Conservation (phyloP, 2,113 vertebrate species). For the human region GRCh38 chr15:31565001-31565500, state of each 20-base stretch:
- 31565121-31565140: not conserved
- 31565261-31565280: not conserved
- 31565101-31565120: not conserved
- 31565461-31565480: not conserved
- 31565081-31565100: not conserved
- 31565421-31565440: not conserved
- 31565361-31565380: not conserved
- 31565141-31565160: not conserved
- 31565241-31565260: not conserved
- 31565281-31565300: not conserved
- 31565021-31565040: not conserved
- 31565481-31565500: not conserved
- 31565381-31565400: not conserved
- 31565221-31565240: not conserved
- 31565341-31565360: too few species aligned
- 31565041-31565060: not conserved
- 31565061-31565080: not conserved
- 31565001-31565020: not conserved
- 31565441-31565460: not conserved
- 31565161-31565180: not conserved
- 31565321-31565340: not conserved
- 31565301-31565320: not conserved
- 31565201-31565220: not conserved
- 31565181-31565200: not conserved
- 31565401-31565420: not conserved